phyloP scores from a whole-genome alignment of 2,113 vertebrate genomes.

The Menidia beryllina region DNA sequence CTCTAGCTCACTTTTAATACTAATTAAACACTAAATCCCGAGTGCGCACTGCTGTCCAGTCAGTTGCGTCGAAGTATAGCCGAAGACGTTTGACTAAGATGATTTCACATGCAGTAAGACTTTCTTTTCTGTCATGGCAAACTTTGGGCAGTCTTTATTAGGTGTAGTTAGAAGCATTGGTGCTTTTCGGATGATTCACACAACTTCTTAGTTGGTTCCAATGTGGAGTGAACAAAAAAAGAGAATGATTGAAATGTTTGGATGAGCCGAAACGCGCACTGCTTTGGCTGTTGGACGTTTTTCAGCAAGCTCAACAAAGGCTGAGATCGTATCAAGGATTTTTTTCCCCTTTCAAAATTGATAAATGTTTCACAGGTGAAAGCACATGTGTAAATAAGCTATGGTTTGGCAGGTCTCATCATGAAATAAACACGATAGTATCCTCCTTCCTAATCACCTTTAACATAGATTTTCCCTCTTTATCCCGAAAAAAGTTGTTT shows the following conservation, averaged over 20 bases:
- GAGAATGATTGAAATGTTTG: not conserved
- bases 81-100: not conserved
- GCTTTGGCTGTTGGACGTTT: not conserved
- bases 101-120: not conserved
- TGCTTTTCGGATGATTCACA: not conserved
- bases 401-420: not conserved
- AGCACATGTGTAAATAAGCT: not conserved
- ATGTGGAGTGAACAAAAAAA: not conserved
- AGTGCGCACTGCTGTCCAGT: constrained; percentile 60
- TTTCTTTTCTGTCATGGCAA: not conserved
- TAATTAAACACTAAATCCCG: constrained; percentile 80
- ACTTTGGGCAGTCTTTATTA: not conserved
- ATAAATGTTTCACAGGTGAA: not conserved
- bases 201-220: not conserved
- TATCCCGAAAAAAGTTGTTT: too few species aligned
- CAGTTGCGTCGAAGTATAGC: constrained; percentile 31
- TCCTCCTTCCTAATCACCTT: too few species aligned
- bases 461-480: too few species aligned
- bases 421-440: too few species aligned
- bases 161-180: not conserved
- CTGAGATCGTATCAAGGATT: not conserved
- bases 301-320: constrained; percentile 68
- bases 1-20: constrained; percentile 81
- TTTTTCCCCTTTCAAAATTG: not conserved
- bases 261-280: not conserved